Evolutionary conservation across 2,797 vertebrate genomes (phyloP).

Genomic region (Percopsis omiscomaycus): DNA sequence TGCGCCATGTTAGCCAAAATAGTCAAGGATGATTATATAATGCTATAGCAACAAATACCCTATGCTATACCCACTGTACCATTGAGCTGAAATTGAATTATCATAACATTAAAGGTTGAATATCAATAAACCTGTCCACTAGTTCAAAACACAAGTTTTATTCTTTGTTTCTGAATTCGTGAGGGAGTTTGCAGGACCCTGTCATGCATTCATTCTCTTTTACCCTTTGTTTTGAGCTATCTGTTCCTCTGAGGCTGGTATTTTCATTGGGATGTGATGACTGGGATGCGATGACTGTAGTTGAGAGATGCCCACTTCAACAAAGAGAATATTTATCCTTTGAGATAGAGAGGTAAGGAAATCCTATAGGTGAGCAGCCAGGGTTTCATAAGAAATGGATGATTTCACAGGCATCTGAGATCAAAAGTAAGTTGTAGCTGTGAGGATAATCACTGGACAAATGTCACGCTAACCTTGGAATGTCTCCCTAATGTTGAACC

Average conservation of each 20-base stretch:
- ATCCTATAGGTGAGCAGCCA: slow-evolving; percentile 4
- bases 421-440: slow-evolving; percentile 45
- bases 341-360: slow-evolving; percentile 64
- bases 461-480: slow-evolving; percentile 16
- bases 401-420: slow-evolving; percentile 19
- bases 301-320: slow-evolving; percentile 44
- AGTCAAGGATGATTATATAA: too few relatives aligned
- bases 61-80: too few relatives aligned
- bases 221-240: slow-evolving; percentile 34
- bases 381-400: not conserved
- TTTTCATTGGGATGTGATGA: slow-evolving; percentile 58
- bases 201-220: slow-evolving; percentile 52
- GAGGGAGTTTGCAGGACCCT: not conserved
- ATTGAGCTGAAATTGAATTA: too few relatives aligned
- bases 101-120: too few relatives aligned
- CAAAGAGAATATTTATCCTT: slow-evolving; percentile 71
- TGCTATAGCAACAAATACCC: too few relatives aligned
- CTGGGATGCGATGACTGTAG: slow-evolving; percentile 52
- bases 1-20: too few relatives aligned
- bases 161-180: too few relatives aligned
- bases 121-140: too few relatives aligned
- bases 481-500: slow-evolving; percentile 36
- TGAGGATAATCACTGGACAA: slow-evolving; percentile 46
- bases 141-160: too few relatives aligned
- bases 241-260: slow-evolving; percentile 42